Conservation (phyloP, 2,888 invertebrate genomes). For the Alloplasta piceator region DNA sequence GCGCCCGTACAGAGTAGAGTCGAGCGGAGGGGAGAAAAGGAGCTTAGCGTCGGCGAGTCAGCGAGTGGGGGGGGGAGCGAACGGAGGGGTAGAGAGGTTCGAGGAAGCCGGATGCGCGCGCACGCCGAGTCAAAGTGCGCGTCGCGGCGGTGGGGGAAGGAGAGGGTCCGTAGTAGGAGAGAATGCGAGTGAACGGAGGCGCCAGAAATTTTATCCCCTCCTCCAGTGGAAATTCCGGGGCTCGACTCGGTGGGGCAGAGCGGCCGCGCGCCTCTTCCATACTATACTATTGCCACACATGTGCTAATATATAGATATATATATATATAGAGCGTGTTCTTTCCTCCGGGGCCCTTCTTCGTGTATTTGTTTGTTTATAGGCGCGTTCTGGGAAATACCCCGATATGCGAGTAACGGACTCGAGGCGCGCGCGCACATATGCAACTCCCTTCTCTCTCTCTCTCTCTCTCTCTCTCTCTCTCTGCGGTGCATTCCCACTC, state of each 20-base stretch:
- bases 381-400: constrained; percentile 81
- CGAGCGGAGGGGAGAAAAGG: neutral
- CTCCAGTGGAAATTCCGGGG: constrained; percentile 61
- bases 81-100: constrained; percentile 33
- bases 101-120: constrained; percentile 56
- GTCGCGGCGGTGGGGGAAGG: constrained; percentile 44
- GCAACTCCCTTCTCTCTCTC: constrained; percentile 7
- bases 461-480: constrained; percentile 19
- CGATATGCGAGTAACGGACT: constrained; percentile 80
- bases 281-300: constrained; percentile 6
- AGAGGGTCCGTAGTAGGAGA: constrained; percentile 61
- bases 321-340: constrained; percentile 38
- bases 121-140: constrained; percentile 51
- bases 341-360: constrained; percentile 63
- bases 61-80: constrained; percentile 3
- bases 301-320: neutral
- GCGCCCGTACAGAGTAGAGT: constrained; percentile 25
- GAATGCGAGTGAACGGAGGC: constrained; percentile 75
- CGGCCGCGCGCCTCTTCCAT: constrained; percentile 48
- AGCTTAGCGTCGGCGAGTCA: constrained; percentile 31
- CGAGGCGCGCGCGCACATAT: constrained; percentile 73
- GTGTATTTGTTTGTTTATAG: constrained; percentile 81
- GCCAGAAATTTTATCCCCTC: constrained; percentile 74
- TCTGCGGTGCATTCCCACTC: constrained; percentile 78
- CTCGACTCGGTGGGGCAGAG: constrained; percentile 61